These are phyloP conservation scores for Caenorhabditis plicata DNA, from an alignment of 2,888 invertebrate species.

Conservation along the genomic window DNA sequence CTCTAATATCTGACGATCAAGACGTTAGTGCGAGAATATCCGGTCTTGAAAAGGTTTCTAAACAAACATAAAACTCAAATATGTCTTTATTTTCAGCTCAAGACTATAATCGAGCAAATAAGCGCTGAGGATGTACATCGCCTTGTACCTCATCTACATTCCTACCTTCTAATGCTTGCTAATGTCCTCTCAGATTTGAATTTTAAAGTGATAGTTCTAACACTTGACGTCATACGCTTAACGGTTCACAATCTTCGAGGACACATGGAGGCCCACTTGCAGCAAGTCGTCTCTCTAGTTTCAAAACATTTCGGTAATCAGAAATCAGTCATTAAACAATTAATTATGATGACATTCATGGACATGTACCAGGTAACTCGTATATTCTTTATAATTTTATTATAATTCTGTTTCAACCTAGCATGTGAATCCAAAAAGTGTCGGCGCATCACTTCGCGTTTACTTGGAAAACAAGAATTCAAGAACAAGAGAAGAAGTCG, in stretches of 20 bases:
- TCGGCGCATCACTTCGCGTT: constrained; percentile 70
- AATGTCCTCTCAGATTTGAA: constrained; percentile 73
- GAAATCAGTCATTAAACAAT: constrained; percentile 69
- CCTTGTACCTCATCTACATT: constrained; percentile 73
- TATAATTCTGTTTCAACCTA: constrained; percentile 1
- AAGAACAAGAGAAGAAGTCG: constrained; percentile 74
- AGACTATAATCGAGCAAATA: constrained; percentile 69
- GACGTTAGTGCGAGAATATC: constrained; percentile 68
- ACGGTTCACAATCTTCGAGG: constrained; percentile 67
- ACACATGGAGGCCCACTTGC: constrained; percentile 47
- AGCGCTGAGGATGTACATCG: constrained; percentile 49
- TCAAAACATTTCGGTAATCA: constrained; percentile 69
- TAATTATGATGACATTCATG: constrained; percentile 69
- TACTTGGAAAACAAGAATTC: constrained; percentile 69
- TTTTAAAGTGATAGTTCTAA: constrained; percentile 69
- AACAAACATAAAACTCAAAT: background rate
- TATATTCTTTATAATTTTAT: background rate
- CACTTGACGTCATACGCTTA: constrained; percentile 68
- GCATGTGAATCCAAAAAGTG: constrained; percentile 68
- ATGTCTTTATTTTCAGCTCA: constrained; percentile 67
- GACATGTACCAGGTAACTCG: constrained; percentile 69
- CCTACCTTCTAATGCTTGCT: constrained; percentile 73
- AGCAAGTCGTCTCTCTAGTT: constrained; percentile 68
- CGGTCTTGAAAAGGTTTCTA: constrained; percentile 42
- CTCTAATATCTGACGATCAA: constrained; percentile 69